Evolutionary conservation across 1,140 invertebrate species (phyloP), one percentile per base, ranked within the genome.

Genomic region (Drosophila nannoptera): DNA sequence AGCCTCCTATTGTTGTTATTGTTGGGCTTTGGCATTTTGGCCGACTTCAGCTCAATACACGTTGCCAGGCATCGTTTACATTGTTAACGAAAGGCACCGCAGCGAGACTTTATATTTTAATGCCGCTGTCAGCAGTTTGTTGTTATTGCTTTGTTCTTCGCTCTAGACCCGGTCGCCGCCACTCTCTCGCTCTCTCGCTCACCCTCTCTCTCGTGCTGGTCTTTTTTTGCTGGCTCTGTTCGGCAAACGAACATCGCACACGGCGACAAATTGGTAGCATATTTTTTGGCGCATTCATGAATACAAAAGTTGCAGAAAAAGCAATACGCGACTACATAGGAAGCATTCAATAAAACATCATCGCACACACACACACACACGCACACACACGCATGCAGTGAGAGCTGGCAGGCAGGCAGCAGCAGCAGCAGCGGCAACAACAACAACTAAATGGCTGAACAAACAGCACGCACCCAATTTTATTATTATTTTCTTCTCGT

Each of bases 181-280:
- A 8, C 4, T 12, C 7, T 42, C 7, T 43, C 7, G 40, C 52
- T 11, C 43, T 45, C 14, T 16, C 48, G 60, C 69, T 59, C 22
- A 63, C 68, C 35, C 14, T 9, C 14, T 40, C 46, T 67, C 48
- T 54, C 42, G 31, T 11, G 33, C 35, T 29, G 35, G 11, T 7
- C 31, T 38, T 4, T 58, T 66, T 55, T 38, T 22, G 32, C 29
- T 35, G 33, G 7, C 14, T 22, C 16, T 46, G 67, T 73, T 69
- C 65, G 66, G 58, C 61, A 68, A 72, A 62, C 55, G 56, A 61
- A 72, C 40, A 68, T 59, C 62, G 80, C 69, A 74, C 82, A 86
- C 81, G 81, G 81, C 77, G 81, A 86, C 81, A 86, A 86, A 87
- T 87, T 86, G 81, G 81, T 77, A 86, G 77, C 81, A 86, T 86